Base-by-base conservation (phyloP, 2,888 invertebrate genomes). In the Mesochorus sp. region DNA sequence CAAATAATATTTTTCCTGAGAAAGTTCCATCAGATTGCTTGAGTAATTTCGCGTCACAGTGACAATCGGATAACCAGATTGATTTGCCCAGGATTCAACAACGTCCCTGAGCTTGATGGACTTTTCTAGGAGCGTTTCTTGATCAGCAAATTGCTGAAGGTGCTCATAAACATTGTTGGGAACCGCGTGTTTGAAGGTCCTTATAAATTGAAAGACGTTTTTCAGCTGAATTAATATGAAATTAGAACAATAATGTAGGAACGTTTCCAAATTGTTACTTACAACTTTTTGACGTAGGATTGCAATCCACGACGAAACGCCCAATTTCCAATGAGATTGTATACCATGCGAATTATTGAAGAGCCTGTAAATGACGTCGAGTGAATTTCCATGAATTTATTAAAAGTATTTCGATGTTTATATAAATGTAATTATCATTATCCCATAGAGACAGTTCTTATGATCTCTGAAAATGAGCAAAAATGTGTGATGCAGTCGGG, bases 71-170 rank as follows among this genome's bases (percentile, higher is more conserved):
- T 94, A 95, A 0, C 95, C 95, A 0, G 94, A 92, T 87, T 96
- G 95, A 12, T 93, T 92, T 0, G 95, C 95, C 95, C 96, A 96
- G 0, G 94, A 92, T 85, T 94, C 94, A 93, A 96, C 95, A 76
- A 96, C 92, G 26, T 93, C 93, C 4, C 75, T 68, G 0, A 84
- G 71, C 67, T 59, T 14, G 77, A 80, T 12, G 4, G 42, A 0
- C 68, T 3, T 12, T 49, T 17, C 47, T 19, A 76, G 62, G 5
- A 57, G 12, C n/a, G 49, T 47, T 85, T 75, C 0, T 83, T 44
- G 77, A 0, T 90, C 90, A 0, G 91, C 91, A 14, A 81, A 84
- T 3, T 87, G 87, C 0, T 92, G 91, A 89, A 94, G 92, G 0
- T 94, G 92, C 10, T 90, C 85, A 94, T 95, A 96, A 0, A 96